Conservation (phyloP, 2,888 invertebrate genomes). For the Eumerus sabulonum region DNA sequence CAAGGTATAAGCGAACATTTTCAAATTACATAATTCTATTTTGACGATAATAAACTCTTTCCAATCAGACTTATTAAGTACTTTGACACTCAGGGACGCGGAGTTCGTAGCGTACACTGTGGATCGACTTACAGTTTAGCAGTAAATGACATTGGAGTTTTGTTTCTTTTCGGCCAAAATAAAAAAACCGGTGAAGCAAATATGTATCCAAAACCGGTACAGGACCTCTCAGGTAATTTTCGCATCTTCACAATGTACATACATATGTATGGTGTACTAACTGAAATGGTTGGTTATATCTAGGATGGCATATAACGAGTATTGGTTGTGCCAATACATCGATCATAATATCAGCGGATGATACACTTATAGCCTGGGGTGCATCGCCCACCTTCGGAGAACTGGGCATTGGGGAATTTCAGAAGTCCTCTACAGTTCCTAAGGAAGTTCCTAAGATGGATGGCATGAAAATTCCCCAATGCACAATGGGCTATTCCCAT, state of each 20-base stretch:
- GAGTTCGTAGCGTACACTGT: slow-evolving; percentile 89
- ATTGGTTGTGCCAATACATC: slow-evolving; percentile 92
- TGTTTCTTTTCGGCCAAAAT: slow-evolving; percentile 92
- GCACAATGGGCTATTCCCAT: slow-evolving; percentile 92
- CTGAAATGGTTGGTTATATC: too few relatives aligned
- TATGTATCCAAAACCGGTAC: slow-evolving; percentile 97
- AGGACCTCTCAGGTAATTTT: slow-evolving; percentile 86
- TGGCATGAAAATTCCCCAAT: slow-evolving; percentile 86
- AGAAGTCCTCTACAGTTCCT: slow-evolving; percentile 91
- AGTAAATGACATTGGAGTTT: slow-evolving; percentile 87
- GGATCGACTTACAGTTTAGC: slow-evolving; percentile 93
- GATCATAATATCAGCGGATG: slow-evolving; percentile 92
- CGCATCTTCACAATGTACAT: too few relatives aligned
- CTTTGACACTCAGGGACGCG: slow-evolving; percentile 91
- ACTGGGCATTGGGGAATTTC: slow-evolving; percentile 93
- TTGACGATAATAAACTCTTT: too few relatives aligned
- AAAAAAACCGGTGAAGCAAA: slow-evolving; percentile 96
- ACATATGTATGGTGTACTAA: too few relatives aligned
- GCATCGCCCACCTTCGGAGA: slow-evolving; percentile 96
- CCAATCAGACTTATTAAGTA: slow-evolving; percentile 90
- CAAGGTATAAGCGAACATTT: slow-evolving; percentile 76
- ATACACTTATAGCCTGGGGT: slow-evolving; percentile 94
- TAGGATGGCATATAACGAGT: slow-evolving; percentile 93
- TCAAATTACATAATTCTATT: neutral
- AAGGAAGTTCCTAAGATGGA: slow-evolving; percentile 90